A percentile compares a stretch with the other conserved stretches of the same genome.
phyloP scores from a whole-genome alignment of 2,888 invertebrate species.

The Yponomeuta cagnagella region DNA sequence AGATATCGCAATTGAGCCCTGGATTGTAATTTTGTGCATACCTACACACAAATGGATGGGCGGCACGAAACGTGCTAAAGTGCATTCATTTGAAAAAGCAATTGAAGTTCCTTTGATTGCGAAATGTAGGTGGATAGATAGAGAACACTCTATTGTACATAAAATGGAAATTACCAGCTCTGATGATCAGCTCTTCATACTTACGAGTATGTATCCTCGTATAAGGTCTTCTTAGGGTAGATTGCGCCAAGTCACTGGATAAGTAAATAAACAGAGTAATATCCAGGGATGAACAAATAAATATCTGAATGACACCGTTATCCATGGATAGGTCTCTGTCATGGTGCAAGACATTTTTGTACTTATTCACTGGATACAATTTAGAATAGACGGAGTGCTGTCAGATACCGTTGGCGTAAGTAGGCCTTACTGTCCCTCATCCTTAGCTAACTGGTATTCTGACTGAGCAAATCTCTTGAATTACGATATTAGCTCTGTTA shows the following conservation, averaged over 20 bases:
- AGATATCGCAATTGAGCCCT: conserved; percentile 14
- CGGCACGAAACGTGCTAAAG: neutral
- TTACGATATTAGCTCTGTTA: neutral
- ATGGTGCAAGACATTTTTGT: too few species aligned
- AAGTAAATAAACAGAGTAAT: too few species aligned
- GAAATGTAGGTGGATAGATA: neutral
- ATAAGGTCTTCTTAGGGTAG: neutral
- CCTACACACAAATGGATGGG: conserved; percentile 9
- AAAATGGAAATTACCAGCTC: too few species aligned
- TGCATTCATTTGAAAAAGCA: conserved; percentile 10
- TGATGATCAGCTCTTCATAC: neutral
- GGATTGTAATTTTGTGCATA: conserved; percentile 13
- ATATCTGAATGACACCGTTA: too few species aligned
- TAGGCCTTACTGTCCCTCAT: neutral
- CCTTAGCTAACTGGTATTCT: neutral
- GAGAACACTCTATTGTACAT: too few species aligned
- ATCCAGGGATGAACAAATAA: too few species aligned
- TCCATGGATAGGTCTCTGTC: too few species aligned
- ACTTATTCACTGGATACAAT: too few species aligned
- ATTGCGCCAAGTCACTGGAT: too few species aligned
- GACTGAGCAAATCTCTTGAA: neutral
- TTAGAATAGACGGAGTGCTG: too few species aligned
- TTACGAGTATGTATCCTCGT: neutral
- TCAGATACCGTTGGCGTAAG: too few species aligned
- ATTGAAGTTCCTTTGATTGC: conserved; percentile 5